Evolutionary conservation across 2,888 invertebrate genomes (phyloP).

Genomic region (Chloroclysta siterata): DNA sequence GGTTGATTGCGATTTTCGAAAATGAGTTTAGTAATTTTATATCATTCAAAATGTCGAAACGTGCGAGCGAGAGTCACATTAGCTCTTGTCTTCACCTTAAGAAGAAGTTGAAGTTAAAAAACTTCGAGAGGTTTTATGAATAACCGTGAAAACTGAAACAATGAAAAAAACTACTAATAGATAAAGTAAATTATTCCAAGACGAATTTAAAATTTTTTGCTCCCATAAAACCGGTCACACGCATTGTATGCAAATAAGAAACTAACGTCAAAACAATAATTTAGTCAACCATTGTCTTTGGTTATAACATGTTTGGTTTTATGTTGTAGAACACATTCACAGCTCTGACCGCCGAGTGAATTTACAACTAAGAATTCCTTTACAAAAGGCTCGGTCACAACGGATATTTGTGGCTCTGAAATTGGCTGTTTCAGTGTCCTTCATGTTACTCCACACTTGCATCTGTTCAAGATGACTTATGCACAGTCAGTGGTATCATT

Average conservation of each 20-base stretch:
- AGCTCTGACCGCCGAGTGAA: background rate
- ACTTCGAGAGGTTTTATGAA: no score
- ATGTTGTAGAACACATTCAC: no score
- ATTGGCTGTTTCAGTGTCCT: background rate
- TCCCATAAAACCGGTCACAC: conserved; percentile 13
- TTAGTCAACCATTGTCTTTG: conserved; percentile 1
- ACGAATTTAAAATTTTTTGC: conserved; percentile 10
- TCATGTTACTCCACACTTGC: no score
- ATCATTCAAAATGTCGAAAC: no score
- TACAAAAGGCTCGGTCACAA: background rate
- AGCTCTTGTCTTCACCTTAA: no score
- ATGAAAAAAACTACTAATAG: background rate
- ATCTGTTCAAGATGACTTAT: no score
- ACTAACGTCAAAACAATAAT: conserved; percentile 1
- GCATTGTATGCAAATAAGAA: conserved; percentile 32
- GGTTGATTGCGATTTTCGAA: no score
- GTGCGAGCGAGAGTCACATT: no score
- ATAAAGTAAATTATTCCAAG: background rate
- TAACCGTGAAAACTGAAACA: background rate
- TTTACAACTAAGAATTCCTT: background rate
- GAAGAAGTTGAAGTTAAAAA: no score
- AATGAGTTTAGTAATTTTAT: no score
- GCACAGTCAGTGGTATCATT: no score
- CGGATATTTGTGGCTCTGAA: background rate
- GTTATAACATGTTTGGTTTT: background rate